These are phyloP conservation scores for Yasuhikotakia modesta DNA, from an alignment of 2,797 vertebrate genomes.

Conservation along the genomic window DNA sequence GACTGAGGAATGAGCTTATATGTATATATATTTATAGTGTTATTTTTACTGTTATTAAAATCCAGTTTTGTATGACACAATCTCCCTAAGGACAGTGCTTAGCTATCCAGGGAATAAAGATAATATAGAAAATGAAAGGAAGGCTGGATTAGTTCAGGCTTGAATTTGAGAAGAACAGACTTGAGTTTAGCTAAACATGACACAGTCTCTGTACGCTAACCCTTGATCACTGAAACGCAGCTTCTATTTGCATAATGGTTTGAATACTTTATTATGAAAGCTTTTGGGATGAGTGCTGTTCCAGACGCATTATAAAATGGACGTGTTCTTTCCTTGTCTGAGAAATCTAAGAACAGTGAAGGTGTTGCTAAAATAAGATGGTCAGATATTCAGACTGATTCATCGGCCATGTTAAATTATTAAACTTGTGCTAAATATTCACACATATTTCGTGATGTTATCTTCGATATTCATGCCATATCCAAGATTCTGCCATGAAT, in stretches of 20 bases:
- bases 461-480: slow-evolving; percentile 69
- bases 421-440: slow-evolving; percentile 55
- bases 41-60: too few relatives aligned
- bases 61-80: not conserved
- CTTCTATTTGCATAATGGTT: slow-evolving; percentile 13
- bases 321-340: not conserved
- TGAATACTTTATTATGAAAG: slow-evolving; percentile 33
- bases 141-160: slow-evolving; percentile 30
- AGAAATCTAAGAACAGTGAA: slow-evolving; percentile 6
- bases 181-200: slow-evolving; percentile 18
- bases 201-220: slow-evolving; percentile 30
- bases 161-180: slow-evolving; percentile 16
- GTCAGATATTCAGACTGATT: slow-evolving; percentile 17
- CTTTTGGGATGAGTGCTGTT: slow-evolving; percentile 26
- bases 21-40: too few relatives aligned
- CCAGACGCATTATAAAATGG: not conserved
- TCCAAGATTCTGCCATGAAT: slow-evolving; percentile 74
- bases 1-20: not conserved
- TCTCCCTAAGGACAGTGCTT: slow-evolving; percentile 3
- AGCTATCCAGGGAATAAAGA: slow-evolving; percentile 32
- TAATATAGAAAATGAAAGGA: slow-evolving; percentile 13
- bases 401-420: slow-evolving; percentile 47
- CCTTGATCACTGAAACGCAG: slow-evolving; percentile 11
- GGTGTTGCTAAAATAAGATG: slow-evolving; percentile 26
- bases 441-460: slow-evolving; percentile 59